A percentile compares a stretch with the other conserved stretches of the same genome.
Evolutionary conservation across 2,888 invertebrate genomes (phyloP).

Genomic region (Willowsia nigromaculata): DNA sequence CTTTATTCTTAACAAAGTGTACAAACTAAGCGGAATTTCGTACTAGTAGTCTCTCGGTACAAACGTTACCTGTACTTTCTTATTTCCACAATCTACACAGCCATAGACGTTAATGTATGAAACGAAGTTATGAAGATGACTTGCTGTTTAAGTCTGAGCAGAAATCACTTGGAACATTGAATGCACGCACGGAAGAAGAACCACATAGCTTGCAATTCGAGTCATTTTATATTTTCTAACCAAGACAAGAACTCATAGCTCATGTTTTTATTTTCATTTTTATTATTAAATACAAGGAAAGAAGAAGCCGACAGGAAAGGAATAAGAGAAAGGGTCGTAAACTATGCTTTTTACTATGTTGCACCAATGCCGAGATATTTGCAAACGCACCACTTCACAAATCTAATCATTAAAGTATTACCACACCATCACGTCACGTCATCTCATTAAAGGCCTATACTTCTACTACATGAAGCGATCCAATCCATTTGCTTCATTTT

Average conservation of each 20-base stretch:
- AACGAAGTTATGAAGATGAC: neutral
- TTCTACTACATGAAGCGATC: neutral
- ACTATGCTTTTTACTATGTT: constrained; percentile 37
- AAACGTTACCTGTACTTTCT: too few relatives aligned
- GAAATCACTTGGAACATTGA: neutral
- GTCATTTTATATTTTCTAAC: neutral
- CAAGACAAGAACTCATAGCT: neutral
- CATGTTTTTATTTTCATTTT: neutral
- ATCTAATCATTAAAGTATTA: neutral
- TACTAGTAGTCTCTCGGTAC: too few relatives aligned
- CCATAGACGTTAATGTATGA: neutral
- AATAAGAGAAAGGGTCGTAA: constrained; percentile 41
- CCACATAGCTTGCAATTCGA: neutral
- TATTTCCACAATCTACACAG: neutral
- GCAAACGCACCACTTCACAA: constrained; percentile 14
- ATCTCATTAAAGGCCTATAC: neutral
- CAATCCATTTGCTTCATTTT: neutral
- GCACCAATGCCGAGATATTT: constrained; percentile 39
- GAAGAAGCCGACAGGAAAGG: constrained; percentile 36
- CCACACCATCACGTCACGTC: neutral
- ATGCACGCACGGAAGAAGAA: neutral
- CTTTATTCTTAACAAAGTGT: too few relatives aligned
- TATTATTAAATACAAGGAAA: constrained; percentile 27
- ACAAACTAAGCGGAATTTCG: too few relatives aligned
- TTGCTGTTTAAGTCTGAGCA: neutral